Evolutionary conservation across 1,140 invertebrate species (phyloP), one percentile per base, ranked within the genome.

Genomic region (Dryas iulia): DNA sequence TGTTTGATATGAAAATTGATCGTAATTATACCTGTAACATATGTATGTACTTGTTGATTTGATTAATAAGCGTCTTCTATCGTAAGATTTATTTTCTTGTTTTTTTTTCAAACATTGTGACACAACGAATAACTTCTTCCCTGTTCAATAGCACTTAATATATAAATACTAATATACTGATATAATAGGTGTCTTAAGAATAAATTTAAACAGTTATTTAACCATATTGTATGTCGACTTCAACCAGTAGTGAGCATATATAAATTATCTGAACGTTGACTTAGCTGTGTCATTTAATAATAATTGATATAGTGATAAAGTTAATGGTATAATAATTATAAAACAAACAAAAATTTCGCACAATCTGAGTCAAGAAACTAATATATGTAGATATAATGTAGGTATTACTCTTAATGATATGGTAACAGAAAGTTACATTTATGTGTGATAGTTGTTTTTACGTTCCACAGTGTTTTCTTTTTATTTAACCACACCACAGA

Each of bases 21-120:
- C 77, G 72, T 85, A 83, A 84, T 82, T 82, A 76, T 86, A 81
- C 79, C 59, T 90, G 82, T 91, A 88, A 81, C n/a, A 87, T 87
- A 87, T 88, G 79, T 89, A 89, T 88, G 76, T 90, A 66, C 68
- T 85, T 90, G 88, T 90, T 90, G 78, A 82, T 90, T 90, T 89
- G 84, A 82, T 89, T 79, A 65, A 75, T 89, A 89, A 89, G 87
- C 74, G 65, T 77, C 76, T 82, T 84, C 77, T 85, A 83, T 79
- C 59, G 66, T 86, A 82, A 76, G 76, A 24, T 76, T 68, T 76
- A 59, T n/a, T 66, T 66, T 72, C 71, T 54, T n/a, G n/a, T n/a
- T n/a, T 73, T 72, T 70, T 68, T 74, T 76, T 67, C 47, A 72
- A 64, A 69, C 73, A 72, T 73, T 77, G 73, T 72, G 72, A 87